A percentile compares a stretch with the other conserved stretches of the same genome.
These are phyloP conservation scores for Congeria kusceri DNA, from an alignment of 2,888 invertebrate species.

Conservation along the genomic window DNA sequence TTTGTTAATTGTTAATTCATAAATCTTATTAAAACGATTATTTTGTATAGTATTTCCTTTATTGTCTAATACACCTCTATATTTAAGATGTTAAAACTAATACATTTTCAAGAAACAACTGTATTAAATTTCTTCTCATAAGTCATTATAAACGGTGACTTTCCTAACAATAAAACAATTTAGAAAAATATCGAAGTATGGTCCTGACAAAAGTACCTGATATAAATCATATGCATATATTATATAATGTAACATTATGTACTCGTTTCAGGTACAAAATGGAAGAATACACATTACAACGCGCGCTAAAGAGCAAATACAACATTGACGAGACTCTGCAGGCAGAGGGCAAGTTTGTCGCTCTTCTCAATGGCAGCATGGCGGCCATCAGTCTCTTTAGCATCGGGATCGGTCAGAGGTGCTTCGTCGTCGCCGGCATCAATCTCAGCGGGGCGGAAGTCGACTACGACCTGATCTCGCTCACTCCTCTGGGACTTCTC, in stretches of 20 bases:
- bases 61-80: too few species aligned
- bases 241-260: neutral
- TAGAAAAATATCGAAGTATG: too few species aligned
- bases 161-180: too few species aligned
- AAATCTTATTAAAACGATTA: too few species aligned
- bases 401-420: conserved; percentile 13
- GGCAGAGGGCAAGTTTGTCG: conserved; percentile 29
- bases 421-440: conserved; percentile 16
- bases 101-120: too few species aligned
- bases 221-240: too few species aligned
- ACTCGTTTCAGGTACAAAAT: neutral
- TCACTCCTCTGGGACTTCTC: conserved; percentile 13
- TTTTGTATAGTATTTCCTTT: too few species aligned
- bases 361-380: conserved; percentile 2
- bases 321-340: conserved; percentile 9
- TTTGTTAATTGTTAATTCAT: too few species aligned
- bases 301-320: conserved; percentile 8
- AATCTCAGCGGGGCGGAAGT: conserved; percentile 13
- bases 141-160: too few species aligned
- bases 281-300: conserved; percentile 9
- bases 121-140: too few species aligned
- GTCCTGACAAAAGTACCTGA: too few species aligned
- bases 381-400: conserved; percentile 15
- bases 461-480: conserved; percentile 18
- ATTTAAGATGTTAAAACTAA: too few species aligned